phyloP scores from a whole-genome alignment of 2,888 invertebrate species.

The Eurytoma adleriae region DNA sequence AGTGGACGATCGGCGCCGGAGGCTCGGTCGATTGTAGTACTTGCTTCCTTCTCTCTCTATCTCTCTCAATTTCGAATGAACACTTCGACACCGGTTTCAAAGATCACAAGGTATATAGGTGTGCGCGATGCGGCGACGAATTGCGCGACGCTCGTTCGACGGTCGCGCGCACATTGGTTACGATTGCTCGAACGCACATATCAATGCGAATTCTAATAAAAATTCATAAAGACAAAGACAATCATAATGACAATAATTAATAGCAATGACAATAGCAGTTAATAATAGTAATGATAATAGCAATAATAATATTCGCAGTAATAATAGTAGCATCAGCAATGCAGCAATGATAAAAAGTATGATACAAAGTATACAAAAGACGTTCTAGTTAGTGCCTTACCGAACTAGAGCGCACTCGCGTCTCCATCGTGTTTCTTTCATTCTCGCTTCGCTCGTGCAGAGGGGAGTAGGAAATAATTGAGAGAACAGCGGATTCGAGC shows the following conservation, averaged over 20 bases:
- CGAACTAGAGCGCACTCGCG: slow-evolving; percentile 57
- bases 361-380: slow-evolving; percentile 70
- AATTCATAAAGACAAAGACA: slow-evolving; percentile 55
- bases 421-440: not conserved
- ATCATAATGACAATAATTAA: slow-evolving; percentile 59
- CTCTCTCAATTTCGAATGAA: slow-evolving; percentile 46
- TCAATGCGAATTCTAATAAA: slow-evolving; percentile 34
- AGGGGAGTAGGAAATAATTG: not conserved
- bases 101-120: slow-evolving; percentile 17
- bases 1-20: slow-evolving; percentile 38
- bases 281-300: slow-evolving; percentile 62
- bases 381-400: slow-evolving; percentile 67
- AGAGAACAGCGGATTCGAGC: slow-evolving; percentile 21
- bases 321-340: slow-evolving; percentile 61
- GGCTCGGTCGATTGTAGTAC: slow-evolving; percentile 47
- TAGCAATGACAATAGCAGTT: slow-evolving; percentile 60
- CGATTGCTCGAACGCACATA: slow-evolving; percentile 17
- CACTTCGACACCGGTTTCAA: slow-evolving; percentile 35
- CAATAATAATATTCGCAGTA: slow-evolving; percentile 61
- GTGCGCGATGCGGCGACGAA: slow-evolving; percentile 1
- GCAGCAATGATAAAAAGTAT: slow-evolving; percentile 68
- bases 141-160: slow-evolving; percentile 1
- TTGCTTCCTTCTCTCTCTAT: slow-evolving; percentile 57
- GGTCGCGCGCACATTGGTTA: slow-evolving; percentile 8
- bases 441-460: not conserved